Evolutionary conservation across 2,113 vertebrate species (phyloP).

Genomic region (Microcebus tavaratra): DNA sequence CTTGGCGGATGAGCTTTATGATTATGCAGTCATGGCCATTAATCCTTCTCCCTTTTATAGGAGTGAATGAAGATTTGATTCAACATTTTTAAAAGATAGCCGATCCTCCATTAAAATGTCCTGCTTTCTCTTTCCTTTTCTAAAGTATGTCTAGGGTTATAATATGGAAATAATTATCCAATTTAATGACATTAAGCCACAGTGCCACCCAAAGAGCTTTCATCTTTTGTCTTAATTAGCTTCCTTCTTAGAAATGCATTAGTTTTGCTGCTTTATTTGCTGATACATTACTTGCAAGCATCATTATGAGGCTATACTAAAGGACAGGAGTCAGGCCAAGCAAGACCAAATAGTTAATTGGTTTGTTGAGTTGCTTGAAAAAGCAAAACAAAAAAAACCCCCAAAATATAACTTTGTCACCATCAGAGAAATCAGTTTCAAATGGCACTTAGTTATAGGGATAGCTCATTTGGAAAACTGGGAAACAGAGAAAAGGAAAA

Average conservation of each 20-base stretch:
- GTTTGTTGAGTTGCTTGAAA: not conserved
- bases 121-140: not conserved
- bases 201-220: not conserved
- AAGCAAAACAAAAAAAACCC: not conserved
- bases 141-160: not conserved
- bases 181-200: constrained; percentile 7
- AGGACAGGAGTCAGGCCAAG: not conserved
- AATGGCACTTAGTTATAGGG: not conserved
- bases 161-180: constrained; percentile 36
- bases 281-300: not conserved
- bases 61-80: not conserved
- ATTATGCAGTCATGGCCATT: not conserved
- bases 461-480: not conserved
- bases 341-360: not conserved
- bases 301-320: not conserved
- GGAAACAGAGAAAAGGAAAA: constrained; percentile 18
- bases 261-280: not conserved
- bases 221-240: constrained; percentile 40
- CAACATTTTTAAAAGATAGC: not conserved
- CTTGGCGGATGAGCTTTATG: not conserved
- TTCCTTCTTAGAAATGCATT: constrained; percentile 6
- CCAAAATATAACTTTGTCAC: not conserved
- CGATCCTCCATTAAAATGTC: not conserved
- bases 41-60: not conserved
- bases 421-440: not conserved